Conservation (phyloP, 2,888 invertebrate genomes). For the Thelaira solivaga region DNA sequence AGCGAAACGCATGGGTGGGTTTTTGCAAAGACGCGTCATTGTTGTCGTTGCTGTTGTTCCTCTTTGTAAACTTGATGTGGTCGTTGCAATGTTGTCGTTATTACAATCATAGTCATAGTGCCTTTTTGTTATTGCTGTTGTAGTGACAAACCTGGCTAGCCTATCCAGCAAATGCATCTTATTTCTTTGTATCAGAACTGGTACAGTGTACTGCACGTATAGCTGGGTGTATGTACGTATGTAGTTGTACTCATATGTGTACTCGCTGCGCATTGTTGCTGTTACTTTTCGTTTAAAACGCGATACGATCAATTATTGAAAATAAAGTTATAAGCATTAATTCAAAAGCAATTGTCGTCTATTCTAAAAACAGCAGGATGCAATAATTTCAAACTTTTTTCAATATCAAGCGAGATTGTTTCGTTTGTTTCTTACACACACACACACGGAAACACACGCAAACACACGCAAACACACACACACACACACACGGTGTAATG, state of each 20-base stretch:
- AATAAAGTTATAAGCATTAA: constrained; percentile 70
- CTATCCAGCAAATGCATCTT: not conserved
- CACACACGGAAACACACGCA: too few species aligned
- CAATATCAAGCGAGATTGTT: constrained; percentile 20
- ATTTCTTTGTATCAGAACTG: too few species aligned
- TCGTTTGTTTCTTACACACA: too few species aligned
- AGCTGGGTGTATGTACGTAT: too few species aligned
- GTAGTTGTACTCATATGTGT: too few species aligned
- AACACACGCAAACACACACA: too few species aligned
- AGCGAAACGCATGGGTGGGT: constrained; percentile 72
- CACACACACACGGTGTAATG: not conserved
- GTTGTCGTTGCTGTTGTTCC: not conserved
- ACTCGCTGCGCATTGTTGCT: too few species aligned
- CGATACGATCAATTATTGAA: constrained; percentile 56
- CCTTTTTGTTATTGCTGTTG: constrained; percentile 5
- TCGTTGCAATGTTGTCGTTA: constrained; percentile 17
- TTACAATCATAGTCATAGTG: constrained; percentile 7
- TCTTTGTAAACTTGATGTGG: constrained; percentile 9
- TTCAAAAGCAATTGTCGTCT: constrained; percentile 51
- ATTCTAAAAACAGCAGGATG: constrained; percentile 68
- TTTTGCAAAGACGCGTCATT: constrained; percentile 37
- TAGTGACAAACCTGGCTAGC: not conserved
- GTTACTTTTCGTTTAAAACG: constrained; percentile 11
- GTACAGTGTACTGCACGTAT: too few species aligned
- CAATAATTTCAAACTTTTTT: constrained; percentile 63